phyloP scores from a whole-genome alignment of 2,113 vertebrate genomes.

The Tympanuchus pallidicinctus region DNA sequence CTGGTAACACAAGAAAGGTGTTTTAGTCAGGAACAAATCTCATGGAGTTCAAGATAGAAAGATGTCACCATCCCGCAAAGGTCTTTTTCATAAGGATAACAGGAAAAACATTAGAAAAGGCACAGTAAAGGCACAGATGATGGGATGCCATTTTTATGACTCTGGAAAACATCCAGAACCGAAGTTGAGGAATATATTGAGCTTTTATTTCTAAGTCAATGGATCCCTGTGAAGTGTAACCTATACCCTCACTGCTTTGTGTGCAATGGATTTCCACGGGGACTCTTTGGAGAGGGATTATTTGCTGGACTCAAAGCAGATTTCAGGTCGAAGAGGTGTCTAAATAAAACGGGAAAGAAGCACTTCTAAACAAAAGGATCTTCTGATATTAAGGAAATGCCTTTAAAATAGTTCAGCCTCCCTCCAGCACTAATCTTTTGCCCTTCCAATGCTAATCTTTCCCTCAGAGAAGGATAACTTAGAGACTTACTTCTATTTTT shows the following conservation, averaged over 20 bases:
- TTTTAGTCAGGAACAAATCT: not conserved
- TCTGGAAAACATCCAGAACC: slow-evolving; percentile 58
- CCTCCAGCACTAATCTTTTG: not conserved
- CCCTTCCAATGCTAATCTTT: not conserved
- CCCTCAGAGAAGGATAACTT: not conserved
- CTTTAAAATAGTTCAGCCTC: not conserved
- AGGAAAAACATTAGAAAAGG: slow-evolving; percentile 38
- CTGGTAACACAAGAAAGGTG: slow-evolving; percentile 15
- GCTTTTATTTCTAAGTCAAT: not conserved
- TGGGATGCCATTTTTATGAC: slow-evolving; percentile 32
- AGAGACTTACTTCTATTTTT: not conserved
- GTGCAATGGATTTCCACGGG: not conserved
- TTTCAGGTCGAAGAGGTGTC: not conserved
- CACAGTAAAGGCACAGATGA: slow-evolving; percentile 45
- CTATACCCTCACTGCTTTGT: not conserved
- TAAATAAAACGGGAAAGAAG: not conserved
- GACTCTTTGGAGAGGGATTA: slow-evolving; percentile 8
- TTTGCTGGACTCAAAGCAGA: slow-evolving; percentile 33
- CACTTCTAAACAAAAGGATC: not conserved
- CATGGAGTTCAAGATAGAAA: not conserved
- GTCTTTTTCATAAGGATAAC: slow-evolving; percentile 48
- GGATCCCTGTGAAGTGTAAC: slow-evolving; percentile 56
- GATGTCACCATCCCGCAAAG: not conserved
- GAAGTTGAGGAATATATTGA: slow-evolving; percentile 38
- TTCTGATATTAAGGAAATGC: slow-evolving; percentile 20